phyloP scores from a whole-genome alignment of 2,113 vertebrate species.

The Picathartes gymnocephalus region DNA sequence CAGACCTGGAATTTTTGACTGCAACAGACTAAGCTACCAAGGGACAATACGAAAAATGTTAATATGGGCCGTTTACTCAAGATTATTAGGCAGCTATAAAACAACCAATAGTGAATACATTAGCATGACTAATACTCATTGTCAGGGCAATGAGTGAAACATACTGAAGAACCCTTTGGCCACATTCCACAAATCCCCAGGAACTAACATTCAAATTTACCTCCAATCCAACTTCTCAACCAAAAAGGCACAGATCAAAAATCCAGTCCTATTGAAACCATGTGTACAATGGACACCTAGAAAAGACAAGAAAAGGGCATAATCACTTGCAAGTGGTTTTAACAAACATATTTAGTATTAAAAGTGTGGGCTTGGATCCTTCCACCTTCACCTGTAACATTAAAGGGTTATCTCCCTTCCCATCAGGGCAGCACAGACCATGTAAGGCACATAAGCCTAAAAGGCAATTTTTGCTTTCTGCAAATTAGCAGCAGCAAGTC shows the following conservation, averaged over 20 bases:
- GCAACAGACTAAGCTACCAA: background rate
- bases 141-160: background rate
- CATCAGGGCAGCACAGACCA: background rate
- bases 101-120: background rate
- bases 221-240: constrained; percentile 99
- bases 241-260: constrained; percentile 97
- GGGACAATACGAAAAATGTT: background rate
- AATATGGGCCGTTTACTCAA: background rate
- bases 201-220: constrained; percentile 68
- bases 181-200: background rate
- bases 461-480: background rate
- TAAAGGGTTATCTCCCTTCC: background rate
- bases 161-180: background rate
- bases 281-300: constrained; percentile 98
- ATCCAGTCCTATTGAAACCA: constrained; percentile 97
- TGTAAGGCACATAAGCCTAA: background rate
- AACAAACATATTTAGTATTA: background rate
- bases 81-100: background rate
- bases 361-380: background rate
- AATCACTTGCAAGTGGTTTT: background rate
- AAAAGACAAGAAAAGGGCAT: constrained; percentile 29
- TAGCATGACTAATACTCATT: too few relatives aligned
- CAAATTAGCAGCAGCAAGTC: background rate
- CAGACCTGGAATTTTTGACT: background rate
- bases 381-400: background rate